A percentile compares a stretch with the other conserved stretches of the same genome.
Conservation (phyloP, 2,113 vertebrate genomes). For the Pycnonotus jocosus region DNA sequence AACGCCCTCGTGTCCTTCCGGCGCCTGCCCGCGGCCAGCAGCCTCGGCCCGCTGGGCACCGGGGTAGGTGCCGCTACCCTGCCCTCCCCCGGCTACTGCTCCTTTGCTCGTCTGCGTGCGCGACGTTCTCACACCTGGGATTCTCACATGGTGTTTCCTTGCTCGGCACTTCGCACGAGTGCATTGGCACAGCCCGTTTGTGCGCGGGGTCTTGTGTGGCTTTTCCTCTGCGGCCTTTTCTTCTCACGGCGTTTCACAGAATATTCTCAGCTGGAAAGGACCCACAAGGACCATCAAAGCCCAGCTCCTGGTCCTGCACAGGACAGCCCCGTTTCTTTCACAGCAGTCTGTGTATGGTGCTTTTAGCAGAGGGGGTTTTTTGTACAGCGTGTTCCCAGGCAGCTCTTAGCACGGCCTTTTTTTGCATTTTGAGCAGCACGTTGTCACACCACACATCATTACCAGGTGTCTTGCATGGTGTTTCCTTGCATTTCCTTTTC, state of each 20-base stretch:
- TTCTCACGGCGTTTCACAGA: accelerated
- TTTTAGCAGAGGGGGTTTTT: not conserved
- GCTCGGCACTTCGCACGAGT: accelerated
- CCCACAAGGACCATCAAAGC: accelerated
- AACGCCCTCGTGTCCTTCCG: conserved; percentile 91
- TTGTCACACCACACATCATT: not conserved
- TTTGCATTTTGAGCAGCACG: accelerated
- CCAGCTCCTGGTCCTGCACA: not conserved
- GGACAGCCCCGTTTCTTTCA: not conserved
- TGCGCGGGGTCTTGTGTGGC: accelerated
- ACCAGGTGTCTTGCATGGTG: not conserved
- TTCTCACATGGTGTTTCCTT: accelerated
- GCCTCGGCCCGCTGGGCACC: conserved; percentile 30
- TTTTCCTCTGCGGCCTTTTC: accelerated
- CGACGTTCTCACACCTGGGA: accelerated
- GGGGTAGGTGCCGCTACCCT: conserved; percentile 62
- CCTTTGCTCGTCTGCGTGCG: accelerated
- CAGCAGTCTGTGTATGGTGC: accelerated
- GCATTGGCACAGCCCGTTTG: accelerated
- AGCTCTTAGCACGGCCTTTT: accelerated
- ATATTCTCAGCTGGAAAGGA: not conserved
- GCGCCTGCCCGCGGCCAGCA: conserved; percentile 73
- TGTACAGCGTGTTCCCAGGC: not conserved
- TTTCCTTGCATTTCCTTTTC: not conserved
- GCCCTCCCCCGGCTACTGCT: not conserved